Conservation (phyloP, 2,888 invertebrate species). For the Lepas anatifera region DNA sequence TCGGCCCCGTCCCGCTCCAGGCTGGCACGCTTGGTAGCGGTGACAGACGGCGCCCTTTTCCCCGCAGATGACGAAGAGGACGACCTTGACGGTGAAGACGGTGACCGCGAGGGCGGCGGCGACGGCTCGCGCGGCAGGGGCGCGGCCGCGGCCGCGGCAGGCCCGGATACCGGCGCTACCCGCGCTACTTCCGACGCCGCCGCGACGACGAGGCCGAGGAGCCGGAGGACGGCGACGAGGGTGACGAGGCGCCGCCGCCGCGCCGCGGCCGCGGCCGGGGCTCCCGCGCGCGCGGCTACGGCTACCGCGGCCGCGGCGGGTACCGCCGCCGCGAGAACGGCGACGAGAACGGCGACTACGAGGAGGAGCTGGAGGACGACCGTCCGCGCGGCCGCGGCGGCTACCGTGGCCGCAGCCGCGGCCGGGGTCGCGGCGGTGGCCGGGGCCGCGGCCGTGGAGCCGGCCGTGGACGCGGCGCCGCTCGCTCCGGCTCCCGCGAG, state of each 20-base stretch:
- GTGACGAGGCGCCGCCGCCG: background rate
- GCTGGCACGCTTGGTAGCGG: too few species aligned
- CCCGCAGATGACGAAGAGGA: constrained; percentile 27
- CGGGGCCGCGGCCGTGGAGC: constrained; percentile 22
- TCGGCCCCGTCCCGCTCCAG: too few species aligned
- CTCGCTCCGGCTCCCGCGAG: constrained; percentile 2
- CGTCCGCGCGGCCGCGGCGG: constrained; percentile 5
- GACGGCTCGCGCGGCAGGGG: constrained; percentile 25
- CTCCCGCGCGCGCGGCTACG: constrained; percentile 19
- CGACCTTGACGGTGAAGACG: constrained; percentile 19
- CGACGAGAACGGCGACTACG: background rate
- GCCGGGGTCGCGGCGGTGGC: constrained; percentile 23
- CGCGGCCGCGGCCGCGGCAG: constrained; percentile 28
- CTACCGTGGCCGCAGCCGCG: constrained; percentile 8
- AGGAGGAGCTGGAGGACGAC: background rate
- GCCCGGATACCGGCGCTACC: constrained; percentile 39
- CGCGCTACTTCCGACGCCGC: constrained; percentile 43
- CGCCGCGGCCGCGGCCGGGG: constrained; percentile 20
- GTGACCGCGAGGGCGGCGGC: constrained; percentile 18
- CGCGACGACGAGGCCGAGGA: constrained; percentile 31
- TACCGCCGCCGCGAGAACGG: background rate
- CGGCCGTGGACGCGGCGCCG: constrained; percentile 14
- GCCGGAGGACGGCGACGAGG: constrained; percentile 17
- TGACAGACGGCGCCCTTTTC: too few species aligned
- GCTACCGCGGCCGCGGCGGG: constrained; percentile 15